Conservation (phyloP, 1,140 invertebrate genomes). For the Pissodes strobi region DNA sequence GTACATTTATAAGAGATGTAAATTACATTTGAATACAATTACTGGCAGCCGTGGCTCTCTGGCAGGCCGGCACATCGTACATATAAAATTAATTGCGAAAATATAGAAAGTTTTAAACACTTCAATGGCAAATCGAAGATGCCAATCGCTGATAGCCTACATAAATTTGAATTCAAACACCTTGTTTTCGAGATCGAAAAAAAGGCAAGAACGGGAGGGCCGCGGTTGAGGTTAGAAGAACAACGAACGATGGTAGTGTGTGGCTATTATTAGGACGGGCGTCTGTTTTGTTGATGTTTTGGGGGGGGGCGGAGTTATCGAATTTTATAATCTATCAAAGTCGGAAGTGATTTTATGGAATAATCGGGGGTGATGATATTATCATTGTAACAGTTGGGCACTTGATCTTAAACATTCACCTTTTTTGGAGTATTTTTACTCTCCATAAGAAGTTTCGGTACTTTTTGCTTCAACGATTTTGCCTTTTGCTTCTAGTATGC, state of each 20-base stretch:
- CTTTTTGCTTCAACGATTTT: too few species aligned
- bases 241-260: neutral
- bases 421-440: too few species aligned
- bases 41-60: conserved; percentile 34
- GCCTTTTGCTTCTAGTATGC: too few species aligned
- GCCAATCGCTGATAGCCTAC: conserved; percentile 49
- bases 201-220: conserved; percentile 4
- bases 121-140: conserved; percentile 54
- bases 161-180: conserved; percentile 52
- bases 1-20: conserved; percentile 40
- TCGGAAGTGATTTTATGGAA: too few species aligned
- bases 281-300: too few species aligned
- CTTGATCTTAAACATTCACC: too few species aligned
- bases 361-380: too few species aligned
- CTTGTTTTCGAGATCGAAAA: conserved; percentile 47
- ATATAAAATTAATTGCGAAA: conserved; percentile 55
- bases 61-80: conserved; percentile 37
- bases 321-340: too few species aligned
- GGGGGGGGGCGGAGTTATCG: too few species aligned
- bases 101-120: conserved; percentile 54
- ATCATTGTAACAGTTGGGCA: too few species aligned
- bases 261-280: neutral
- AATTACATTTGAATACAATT: conserved; percentile 55
- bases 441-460: too few species aligned
- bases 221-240: neutral